Conservation (phyloP, 2,113 vertebrate species). For the Melanostigma gelatinosum region DNA sequence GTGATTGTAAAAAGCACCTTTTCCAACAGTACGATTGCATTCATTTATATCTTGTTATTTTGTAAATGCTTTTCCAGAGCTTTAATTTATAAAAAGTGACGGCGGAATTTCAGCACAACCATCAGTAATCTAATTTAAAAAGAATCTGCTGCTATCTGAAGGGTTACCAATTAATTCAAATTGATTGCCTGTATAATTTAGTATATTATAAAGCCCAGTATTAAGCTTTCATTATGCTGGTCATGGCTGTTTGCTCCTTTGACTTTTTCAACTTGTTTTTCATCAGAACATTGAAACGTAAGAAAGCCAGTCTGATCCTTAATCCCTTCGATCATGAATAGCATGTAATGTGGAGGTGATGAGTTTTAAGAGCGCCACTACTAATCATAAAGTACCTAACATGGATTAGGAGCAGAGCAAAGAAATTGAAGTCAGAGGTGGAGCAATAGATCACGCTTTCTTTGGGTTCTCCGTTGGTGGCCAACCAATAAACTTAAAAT, state of each 20-base stretch:
- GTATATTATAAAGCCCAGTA: conserved; percentile 65
- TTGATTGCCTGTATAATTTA: conserved; percentile 74
- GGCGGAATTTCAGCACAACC: conserved; percentile 70
- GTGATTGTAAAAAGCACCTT: conserved; percentile 83
- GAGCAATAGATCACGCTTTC: conserved; percentile 70
- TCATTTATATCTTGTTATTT: conserved; percentile 86
- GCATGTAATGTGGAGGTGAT: conserved; percentile 45
- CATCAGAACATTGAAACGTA: conserved; percentile 43
- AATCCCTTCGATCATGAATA: conserved; percentile 55
- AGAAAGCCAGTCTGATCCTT: conserved; percentile 46
- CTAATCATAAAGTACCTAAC: conserved; percentile 63
- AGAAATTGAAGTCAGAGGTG: conserved; percentile 68
- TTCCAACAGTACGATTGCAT: conserved; percentile 80
- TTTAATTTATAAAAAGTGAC: conserved; percentile 82
- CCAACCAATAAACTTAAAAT: conserved; percentile 75
- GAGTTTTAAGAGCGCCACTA: conserved; percentile 61
- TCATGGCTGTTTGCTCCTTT: conserved; percentile 49
- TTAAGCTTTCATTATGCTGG: conserved; percentile 68
- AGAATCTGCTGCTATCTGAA: conserved; percentile 69
- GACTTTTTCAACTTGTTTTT: conserved; percentile 57
- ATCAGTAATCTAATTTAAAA: conserved; percentile 79
- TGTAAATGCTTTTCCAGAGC: conserved; percentile 79
- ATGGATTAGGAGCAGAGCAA: conserved; percentile 60
- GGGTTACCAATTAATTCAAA: conserved; percentile 73
- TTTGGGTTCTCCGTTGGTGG: conserved; percentile 78